Percentiles rank a stretch among this genome's conserved stretches.
Evolutionary conservation across 2,113 vertebrate species (phyloP).

Genomic region (Stegostoma tigrinum): DNA sequence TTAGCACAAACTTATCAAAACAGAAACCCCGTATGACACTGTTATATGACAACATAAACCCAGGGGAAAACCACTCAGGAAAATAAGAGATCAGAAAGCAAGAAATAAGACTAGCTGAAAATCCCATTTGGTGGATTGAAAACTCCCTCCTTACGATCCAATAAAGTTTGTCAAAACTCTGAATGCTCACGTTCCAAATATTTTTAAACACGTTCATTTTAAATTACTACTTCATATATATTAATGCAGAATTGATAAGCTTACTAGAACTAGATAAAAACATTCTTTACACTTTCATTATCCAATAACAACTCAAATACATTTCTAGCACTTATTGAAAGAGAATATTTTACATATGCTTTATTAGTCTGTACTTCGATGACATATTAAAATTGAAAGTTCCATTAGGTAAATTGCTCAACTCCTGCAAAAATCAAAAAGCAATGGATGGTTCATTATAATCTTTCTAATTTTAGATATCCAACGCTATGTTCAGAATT

Average conservation of each 20-base stretch:
- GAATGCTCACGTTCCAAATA: background rate
- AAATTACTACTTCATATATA: background rate
- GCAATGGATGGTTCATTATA: background rate
- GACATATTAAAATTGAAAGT: background rate
- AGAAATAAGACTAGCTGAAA: constrained; percentile 24
- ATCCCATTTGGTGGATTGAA: constrained; percentile 3
- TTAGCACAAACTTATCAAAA: constrained; percentile 16
- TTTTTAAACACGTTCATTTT: background rate
- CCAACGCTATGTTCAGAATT: background rate
- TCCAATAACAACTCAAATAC: background rate
- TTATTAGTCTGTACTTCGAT: constrained; percentile 1
- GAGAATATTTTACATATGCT: background rate
- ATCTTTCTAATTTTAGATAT: background rate
- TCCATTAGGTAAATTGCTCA: background rate
- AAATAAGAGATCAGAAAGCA: constrained; percentile 5
- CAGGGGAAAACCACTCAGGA: background rate
- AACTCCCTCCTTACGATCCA: background rate
- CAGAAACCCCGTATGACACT: background rate
- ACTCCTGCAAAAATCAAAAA: background rate
- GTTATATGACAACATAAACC: constrained; percentile 19
- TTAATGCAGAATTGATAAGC: background rate
- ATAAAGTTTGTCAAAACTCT: background rate
- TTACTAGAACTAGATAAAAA: constrained; percentile 23
- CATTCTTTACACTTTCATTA: background rate
- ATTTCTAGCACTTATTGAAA: constrained; percentile 3